These are phyloP conservation scores for Pilophorus perplexus DNA, from an alignment of 2,888 invertebrate genomes.

Conservation along the genomic window DNA sequence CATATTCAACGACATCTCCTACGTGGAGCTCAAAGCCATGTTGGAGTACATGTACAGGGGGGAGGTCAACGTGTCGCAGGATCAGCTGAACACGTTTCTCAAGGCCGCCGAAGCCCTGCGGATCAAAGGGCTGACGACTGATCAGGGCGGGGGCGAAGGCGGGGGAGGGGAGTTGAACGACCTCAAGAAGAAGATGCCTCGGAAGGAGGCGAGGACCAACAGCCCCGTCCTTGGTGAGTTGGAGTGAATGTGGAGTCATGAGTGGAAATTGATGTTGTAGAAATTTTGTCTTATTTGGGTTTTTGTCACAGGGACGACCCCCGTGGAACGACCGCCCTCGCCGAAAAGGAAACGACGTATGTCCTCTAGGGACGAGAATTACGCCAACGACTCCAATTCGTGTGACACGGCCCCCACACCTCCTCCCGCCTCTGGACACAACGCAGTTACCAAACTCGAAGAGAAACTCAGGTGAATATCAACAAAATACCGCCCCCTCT, in stretches of 20 bases:
- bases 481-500: background rate
- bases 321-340: conserved; percentile 36
- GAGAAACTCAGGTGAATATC: conserved; percentile 28
- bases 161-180: conserved; percentile 32
- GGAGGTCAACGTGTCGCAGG: conserved; percentile 89
- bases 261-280: background rate
- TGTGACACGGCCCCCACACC: conserved; percentile 39
- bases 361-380: conserved; percentile 36
- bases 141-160: conserved; percentile 43
- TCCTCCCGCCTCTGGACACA: conserved; percentile 36
- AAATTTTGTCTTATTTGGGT: background rate
- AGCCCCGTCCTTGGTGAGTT: conserved; percentile 34
- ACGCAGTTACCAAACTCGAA: conserved; percentile 39
- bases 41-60: conserved; percentile 94
- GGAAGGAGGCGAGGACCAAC: conserved; percentile 26
- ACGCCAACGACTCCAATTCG: conserved; percentile 38
- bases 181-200: conserved; percentile 24
- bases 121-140: conserved; percentile 45
- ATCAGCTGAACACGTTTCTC: conserved; percentile 77
- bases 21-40: conserved; percentile 85
- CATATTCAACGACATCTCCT: conserved; percentile 88
- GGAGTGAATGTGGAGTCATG: background rate
- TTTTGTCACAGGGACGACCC: conserved; percentile 27
- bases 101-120: conserved; percentile 44
- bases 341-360: conserved; percentile 39